Percentiles rank a stretch among this genome's conserved stretches.
These are phyloP conservation scores for Oceanites oceanicus DNA, from an alignment of 2,113 vertebrate genomes.

Conservation along the genomic window DNA sequence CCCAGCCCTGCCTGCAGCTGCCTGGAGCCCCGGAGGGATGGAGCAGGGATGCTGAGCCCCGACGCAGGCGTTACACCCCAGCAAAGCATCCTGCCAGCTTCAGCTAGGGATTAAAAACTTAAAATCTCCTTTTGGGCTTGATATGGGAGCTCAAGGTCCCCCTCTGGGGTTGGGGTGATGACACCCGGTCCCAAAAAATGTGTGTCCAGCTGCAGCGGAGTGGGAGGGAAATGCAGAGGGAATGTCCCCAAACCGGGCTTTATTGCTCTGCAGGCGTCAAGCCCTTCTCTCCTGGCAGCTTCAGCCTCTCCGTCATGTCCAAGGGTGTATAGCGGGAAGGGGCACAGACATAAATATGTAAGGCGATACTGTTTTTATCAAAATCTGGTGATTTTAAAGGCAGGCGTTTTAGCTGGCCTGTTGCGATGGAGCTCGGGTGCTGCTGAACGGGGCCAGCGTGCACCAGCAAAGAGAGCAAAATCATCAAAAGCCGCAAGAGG, in stretches of 20 bases:
- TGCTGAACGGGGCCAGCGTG: not conserved
- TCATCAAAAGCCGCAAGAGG: not conserved
- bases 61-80: rapidly evolving
- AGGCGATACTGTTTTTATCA: not conserved
- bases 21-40: not conserved
- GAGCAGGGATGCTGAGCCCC: not conserved
- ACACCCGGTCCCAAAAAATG: rapidly evolving
- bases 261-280: not conserved
- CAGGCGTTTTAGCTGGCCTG: not conserved
- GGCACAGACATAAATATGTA: rapidly evolving
- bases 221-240: not conserved
- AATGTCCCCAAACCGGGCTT: not conserved
- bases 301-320: not conserved
- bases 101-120: not conserved
- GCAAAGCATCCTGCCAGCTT: not conserved
- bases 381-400: not conserved
- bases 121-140: not conserved
- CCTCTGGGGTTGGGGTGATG: not conserved
- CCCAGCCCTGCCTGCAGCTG: not conserved
- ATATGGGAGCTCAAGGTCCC: not conserved
- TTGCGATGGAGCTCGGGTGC: not conserved
- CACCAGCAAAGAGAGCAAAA: not conserved
- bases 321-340: rapidly evolving
- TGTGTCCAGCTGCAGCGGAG: no score
- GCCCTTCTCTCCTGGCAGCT: no score